Conservation (phyloP, 2,888 invertebrate genomes). For the Drosophila seclusa region DNA sequence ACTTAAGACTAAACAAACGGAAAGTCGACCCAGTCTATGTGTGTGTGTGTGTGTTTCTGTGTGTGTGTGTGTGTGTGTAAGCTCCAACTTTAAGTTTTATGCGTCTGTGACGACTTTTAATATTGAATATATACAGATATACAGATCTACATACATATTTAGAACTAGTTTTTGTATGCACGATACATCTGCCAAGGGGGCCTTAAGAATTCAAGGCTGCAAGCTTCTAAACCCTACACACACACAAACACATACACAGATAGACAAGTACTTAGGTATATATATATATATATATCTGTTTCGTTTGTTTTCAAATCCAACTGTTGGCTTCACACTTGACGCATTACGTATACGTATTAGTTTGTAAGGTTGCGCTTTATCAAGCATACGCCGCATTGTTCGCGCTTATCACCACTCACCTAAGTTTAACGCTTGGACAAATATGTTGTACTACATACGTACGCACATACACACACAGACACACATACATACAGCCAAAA, state of each 20-base stretch:
- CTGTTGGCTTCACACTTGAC: slow-evolving; percentile 30
- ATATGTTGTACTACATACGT: background rate
- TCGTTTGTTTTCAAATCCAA: slow-evolving; percentile 22
- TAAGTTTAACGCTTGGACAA: slow-evolving; percentile 20
- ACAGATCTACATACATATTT: slow-evolving; percentile 29
- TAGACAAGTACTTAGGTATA: background rate
- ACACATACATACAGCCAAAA: background rate
- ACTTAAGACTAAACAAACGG: slow-evolving; percentile 65
- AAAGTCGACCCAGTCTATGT: slow-evolving; percentile 4
- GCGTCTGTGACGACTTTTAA: slow-evolving; percentile 46
- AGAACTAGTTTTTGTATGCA: slow-evolving; percentile 68
- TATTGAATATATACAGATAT: slow-evolving; percentile 7
- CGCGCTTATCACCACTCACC: slow-evolving; percentile 50
- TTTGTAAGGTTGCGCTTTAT: slow-evolving; percentile 62
- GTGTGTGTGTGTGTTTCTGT: slow-evolving; percentile 21
- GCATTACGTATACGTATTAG: slow-evolving; percentile 54
- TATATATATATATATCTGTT: background rate
- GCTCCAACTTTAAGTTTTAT: slow-evolving; percentile 38
- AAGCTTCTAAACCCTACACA: slow-evolving; percentile 38
- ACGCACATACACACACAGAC: background rate
- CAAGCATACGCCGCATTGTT: slow-evolving; percentile 60
- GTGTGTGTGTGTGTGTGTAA: slow-evolving; percentile 18
- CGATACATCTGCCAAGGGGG: slow-evolving; percentile 37
- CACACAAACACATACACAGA: background rate
- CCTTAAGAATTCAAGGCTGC: slow-evolving; percentile 43